Evolutionary conservation across 2,113 vertebrate species (phyloP).

Genomic region (Colinus virginianus): DNA sequence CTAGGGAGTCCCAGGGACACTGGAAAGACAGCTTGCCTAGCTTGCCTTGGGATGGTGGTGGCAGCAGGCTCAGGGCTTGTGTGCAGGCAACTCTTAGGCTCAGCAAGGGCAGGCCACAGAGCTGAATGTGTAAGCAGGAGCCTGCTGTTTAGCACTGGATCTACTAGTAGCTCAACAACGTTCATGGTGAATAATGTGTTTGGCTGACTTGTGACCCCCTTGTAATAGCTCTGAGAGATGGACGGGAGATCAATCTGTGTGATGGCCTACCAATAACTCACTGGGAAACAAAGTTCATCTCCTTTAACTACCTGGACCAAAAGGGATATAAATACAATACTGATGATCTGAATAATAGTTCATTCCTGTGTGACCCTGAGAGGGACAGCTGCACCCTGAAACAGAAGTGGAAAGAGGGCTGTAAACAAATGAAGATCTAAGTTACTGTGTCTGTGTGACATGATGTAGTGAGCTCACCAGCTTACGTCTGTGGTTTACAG

Average conservation of each 20-base stretch:
- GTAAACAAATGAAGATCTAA: constrained; percentile 1
- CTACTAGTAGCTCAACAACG: not conserved
- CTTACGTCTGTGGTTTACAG: not conserved
- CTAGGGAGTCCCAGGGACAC: not conserved
- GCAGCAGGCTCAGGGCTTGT: not conserved
- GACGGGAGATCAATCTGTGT: not conserved
- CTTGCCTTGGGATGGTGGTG: not conserved
- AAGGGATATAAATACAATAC: not conserved
- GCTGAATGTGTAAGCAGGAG: not conserved
- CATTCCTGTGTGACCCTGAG: not conserved
- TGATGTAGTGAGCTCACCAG: not conserved
- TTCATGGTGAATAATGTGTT: not conserved
- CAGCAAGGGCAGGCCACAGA: not conserved
- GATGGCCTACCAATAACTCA: not conserved
- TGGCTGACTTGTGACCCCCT: not conserved
- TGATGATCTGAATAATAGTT: constrained; percentile 3
- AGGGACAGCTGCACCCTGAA: not conserved
- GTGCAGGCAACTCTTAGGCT: not conserved
- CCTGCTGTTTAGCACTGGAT: not conserved
- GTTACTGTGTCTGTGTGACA: not conserved
- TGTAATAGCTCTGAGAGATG: not conserved
- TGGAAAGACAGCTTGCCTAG: not conserved
- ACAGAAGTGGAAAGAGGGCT: not conserved
- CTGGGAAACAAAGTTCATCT: not conserved
- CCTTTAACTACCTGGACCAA: not conserved